Percentiles rank a stretch among this genome's conserved stretches.
These are phyloP conservation scores for Zygaena filipendulae DNA, from an alignment of 2,888 invertebrate species.

Conservation along the genomic window DNA sequence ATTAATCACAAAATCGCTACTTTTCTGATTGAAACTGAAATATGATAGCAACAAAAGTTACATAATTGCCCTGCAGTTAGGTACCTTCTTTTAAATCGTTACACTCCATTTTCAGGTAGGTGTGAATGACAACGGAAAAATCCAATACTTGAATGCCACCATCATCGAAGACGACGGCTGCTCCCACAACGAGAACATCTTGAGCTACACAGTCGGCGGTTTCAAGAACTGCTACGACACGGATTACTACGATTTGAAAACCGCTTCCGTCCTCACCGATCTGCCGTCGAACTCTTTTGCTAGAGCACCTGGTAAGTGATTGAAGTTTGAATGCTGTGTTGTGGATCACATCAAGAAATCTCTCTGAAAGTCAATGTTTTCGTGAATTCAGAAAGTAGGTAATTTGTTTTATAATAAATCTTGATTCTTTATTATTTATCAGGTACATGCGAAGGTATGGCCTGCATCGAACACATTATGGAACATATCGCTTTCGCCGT, in stretches of 20 bases:
- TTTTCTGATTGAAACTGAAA: too few relatives aligned
- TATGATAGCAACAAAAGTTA: too few relatives aligned
- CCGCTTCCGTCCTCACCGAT: constrained; percentile 68
- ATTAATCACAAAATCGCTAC: too few relatives aligned
- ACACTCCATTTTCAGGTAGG: constrained; percentile 57
- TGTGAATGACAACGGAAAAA: constrained; percentile 71
- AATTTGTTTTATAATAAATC: too few relatives aligned
- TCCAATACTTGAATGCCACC: constrained; percentile 69
- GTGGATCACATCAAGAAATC: too few relatives aligned
- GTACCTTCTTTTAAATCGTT: too few relatives aligned
- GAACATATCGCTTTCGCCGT: constrained; percentile 71
- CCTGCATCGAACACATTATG: constrained; percentile 73
- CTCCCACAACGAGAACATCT: constrained; percentile 56
- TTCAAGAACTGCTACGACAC: constrained; percentile 67
- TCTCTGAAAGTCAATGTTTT: too few relatives aligned
- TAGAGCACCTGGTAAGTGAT: constrained; percentile 73
- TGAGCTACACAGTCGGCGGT: constrained; percentile 31
- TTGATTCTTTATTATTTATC: too few relatives aligned
- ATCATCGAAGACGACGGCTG: constrained; percentile 61
- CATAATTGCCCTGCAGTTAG: too few relatives aligned
- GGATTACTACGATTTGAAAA: constrained; percentile 57
- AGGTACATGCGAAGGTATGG: constrained; percentile 70
- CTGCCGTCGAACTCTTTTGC: constrained; percentile 74
- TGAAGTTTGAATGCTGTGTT: too few relatives aligned
- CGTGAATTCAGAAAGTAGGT: too few relatives aligned